Conservation (phyloP, 2,113 vertebrate genomes). For the Vidua chalybeata region DNA sequence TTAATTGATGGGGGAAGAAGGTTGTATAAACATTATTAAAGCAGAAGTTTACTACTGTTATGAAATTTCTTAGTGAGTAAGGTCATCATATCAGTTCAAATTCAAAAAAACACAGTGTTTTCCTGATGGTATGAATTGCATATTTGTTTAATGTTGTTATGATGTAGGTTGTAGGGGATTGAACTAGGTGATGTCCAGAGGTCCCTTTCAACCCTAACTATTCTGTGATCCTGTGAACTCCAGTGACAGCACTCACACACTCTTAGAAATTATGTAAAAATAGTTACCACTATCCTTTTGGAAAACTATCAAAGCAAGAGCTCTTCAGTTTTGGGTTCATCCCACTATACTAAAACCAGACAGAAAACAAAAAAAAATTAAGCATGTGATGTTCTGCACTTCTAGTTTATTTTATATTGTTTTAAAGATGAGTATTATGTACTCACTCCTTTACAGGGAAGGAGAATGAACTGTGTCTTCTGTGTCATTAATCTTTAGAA, state of each 20-base stretch:
- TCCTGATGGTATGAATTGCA: not conserved
- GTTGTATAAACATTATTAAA: not conserved
- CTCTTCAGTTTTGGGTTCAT: not conserved
- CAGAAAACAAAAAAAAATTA: not conserved
- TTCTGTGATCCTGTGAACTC: not conserved
- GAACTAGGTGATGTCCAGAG: not conserved
- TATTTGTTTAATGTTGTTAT: slow-evolving; percentile 12
- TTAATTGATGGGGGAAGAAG: not conserved
- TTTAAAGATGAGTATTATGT: not conserved
- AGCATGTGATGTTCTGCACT: not conserved
- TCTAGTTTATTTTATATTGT: not conserved
- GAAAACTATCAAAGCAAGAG: not conserved
- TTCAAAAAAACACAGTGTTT: not conserved
- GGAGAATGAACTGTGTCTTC: not conserved
- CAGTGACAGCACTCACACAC: fast-evolving
- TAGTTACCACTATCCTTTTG: not conserved
- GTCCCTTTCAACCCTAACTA: not conserved
- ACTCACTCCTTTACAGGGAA: not conserved
- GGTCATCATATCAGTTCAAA: slow-evolving; percentile 1
- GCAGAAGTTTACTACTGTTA: not conserved
- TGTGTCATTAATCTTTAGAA: not conserved
- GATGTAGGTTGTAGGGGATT: not conserved
- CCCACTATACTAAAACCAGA: not conserved
- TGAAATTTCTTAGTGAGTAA: not conserved
- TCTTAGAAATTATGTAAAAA: not conserved